Evolutionary conservation across 92 coral and sea anemone species (phyloP).

Genomic region (Pocillopora grandis): DNA sequence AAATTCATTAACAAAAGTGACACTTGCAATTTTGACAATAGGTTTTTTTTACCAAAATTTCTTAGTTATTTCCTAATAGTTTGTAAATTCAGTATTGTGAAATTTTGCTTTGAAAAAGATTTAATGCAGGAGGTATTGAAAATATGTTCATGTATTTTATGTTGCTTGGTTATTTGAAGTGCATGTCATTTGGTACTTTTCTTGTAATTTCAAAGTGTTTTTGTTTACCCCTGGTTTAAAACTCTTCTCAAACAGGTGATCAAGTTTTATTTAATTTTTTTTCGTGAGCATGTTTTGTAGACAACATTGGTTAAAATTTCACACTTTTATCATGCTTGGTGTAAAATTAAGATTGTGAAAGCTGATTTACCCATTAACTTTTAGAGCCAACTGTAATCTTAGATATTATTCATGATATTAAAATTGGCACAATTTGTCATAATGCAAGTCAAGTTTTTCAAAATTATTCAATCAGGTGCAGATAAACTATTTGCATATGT

Average conservation of each 20-base stretch:
- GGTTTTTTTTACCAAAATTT: background rate
- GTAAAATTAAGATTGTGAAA: conserved; percentile 1
- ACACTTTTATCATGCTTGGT: background rate
- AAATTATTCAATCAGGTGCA: background rate
- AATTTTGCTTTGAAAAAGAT: background rate
- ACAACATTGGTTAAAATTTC: background rate
- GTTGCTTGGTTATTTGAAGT: background rate
- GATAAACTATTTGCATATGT: conserved; percentile 12
- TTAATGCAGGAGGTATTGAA: background rate
- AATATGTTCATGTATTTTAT: background rate
- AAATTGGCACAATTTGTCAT: conserved; percentile 4
- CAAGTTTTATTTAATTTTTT: conserved; percentile 4
- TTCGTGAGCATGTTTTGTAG: background rate
- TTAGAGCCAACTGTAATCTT: background rate
- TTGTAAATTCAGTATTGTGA: background rate
- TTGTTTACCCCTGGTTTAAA: background rate
- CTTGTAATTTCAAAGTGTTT: background rate
- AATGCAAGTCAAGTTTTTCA: conserved; percentile 12
- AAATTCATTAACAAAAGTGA: background rate
- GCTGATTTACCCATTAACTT: background rate
- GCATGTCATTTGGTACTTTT: background rate
- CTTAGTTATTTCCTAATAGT: background rate
- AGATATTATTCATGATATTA: background rate
- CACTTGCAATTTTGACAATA: background rate
- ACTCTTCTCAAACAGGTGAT: background rate